Evolutionary conservation across 2,888 invertebrate species (phyloP), one percentile per base, ranked within the genome.

Genomic region (Dryobota labecula): DNA sequence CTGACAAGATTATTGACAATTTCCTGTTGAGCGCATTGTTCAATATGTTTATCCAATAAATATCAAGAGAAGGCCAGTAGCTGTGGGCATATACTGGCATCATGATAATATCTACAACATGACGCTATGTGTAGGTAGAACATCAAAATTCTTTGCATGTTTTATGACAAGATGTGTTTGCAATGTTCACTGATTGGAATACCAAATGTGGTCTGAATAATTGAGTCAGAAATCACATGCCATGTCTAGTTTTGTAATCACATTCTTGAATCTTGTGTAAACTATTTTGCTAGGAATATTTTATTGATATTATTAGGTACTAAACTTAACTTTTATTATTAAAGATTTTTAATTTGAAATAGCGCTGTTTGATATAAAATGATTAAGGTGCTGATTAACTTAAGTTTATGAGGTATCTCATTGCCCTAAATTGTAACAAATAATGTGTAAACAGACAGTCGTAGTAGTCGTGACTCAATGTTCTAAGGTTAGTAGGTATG

Each of bases 1-100:
- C 88, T 90, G 92, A 90, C 90, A 91, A 88, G 87, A 90, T 94
- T 92, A 95, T 95, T 94, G 94, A 86, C 88, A 87, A 92, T 92
- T 93, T 95, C 95, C 95, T 95, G 95, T 89, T 89, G 86, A 87
- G 85, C 73, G 78, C 89, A 89, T 90, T 90, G 90, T 92, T 90
- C 92, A 92, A 92, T 92, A 92, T 91, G 89, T 89, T 92, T 90
- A 92, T 92, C 91, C 90, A 92, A 93, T 94, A 92, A 91, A 91
- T 89, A 90, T 88, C 82, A 85, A 79, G 85, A 88, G 84, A 85
- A 87, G 86, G 85, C 84, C 87, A 84, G 74, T 74, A 66, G 64
- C 63, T 71, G 80, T 83, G 72, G 58, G 43, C 58, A 69, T 72
- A 84, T 75, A 70, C 64, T 73, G 47, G 58, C 60, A 24, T 62